A percentile compares a stretch with the other conserved stretches of the same genome.
phyloP scores from a whole-genome alignment of 2,888 invertebrate genomes.

The Megalurothrips usitatus region DNA sequence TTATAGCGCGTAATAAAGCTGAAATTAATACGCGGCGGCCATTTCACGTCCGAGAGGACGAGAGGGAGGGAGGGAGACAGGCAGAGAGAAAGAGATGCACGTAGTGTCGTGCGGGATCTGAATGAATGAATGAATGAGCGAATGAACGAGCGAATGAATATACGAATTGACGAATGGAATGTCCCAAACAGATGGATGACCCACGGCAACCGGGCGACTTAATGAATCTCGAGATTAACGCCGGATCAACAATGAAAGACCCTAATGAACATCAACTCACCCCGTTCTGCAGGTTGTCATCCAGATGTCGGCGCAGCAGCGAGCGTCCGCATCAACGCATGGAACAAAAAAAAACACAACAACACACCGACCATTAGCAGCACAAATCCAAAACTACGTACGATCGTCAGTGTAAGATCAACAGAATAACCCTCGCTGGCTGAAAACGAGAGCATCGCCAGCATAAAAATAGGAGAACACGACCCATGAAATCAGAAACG shows the following conservation, averaged over 20 bases:
- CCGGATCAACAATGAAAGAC: not conserved
- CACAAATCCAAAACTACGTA: not conserved
- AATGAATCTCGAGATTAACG: too few species aligned
- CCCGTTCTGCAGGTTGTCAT: constrained; percentile 51
- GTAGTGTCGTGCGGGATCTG: not conserved
- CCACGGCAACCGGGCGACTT: too few species aligned
- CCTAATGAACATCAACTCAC: constrained; percentile 46
- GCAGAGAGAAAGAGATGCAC: not conserved
- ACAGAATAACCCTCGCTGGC: not conserved
- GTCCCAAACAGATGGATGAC: not conserved
- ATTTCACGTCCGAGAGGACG: not conserved
- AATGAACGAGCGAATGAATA: constrained; percentile 9
- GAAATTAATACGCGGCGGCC: constrained; percentile 22
- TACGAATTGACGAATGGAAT: constrained; percentile 24
- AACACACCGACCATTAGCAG: not conserved
- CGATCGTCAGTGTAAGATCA: constrained; percentile 22
- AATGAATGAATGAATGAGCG: not conserved
- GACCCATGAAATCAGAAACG: too few species aligned
- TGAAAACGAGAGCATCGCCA: too few species aligned
- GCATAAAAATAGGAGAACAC: too few species aligned
- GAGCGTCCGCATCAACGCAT: constrained; percentile 27
- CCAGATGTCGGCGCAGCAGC: not conserved
- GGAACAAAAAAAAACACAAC: constrained; percentile 32
- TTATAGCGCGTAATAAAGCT: constrained; percentile 26
- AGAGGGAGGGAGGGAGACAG: not conserved